Conservation (phyloP, 1,140 invertebrate genomes). For the Drosophila hydei region DNA sequence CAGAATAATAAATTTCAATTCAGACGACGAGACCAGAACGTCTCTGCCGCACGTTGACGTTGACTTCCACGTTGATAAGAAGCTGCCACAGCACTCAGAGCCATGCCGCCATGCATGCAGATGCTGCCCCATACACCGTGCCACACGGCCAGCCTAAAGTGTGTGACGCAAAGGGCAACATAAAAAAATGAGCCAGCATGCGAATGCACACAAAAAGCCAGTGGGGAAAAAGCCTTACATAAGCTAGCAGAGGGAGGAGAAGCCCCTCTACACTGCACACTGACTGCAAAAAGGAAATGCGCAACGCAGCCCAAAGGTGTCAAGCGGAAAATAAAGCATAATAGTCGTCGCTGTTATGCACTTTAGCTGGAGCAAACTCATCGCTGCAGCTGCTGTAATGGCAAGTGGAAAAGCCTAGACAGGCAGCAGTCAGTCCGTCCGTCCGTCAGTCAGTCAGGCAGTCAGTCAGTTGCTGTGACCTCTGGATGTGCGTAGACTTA, state of each 20-base stretch:
- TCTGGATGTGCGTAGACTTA: slow-evolving; percentile 38
- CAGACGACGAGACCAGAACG: slow-evolving; percentile 62
- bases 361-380: slow-evolving; percentile 37
- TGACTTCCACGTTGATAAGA: slow-evolving; percentile 72
- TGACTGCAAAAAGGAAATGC: slow-evolving; percentile 71
- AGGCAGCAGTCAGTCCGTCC: slow-evolving; percentile 26
- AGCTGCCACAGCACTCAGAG: slow-evolving; percentile 20
- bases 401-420: slow-evolving; percentile 33
- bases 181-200: slow-evolving; percentile 33
- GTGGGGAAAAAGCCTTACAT: slow-evolving; percentile 38
- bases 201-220: slow-evolving; percentile 36
- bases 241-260: slow-evolving; percentile 34
- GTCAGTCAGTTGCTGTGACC: slow-evolving; percentile 12
- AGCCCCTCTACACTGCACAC: slow-evolving; percentile 24
- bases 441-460: slow-evolving; percentile 1
- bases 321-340: slow-evolving; percentile 81
- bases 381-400: slow-evolving; percentile 5
- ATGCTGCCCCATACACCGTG: background rate
- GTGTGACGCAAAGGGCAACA: background rate
- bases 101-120: slow-evolving; percentile 14
- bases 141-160: slow-evolving; percentile 35
- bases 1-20: slow-evolving; percentile 82
- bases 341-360: slow-evolving; percentile 57
- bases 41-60: slow-evolving; percentile 57
- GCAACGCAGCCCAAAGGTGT: slow-evolving; percentile 77